These are phyloP conservation scores for Bubalus kerabau DNA, from an alignment of 2,113 vertebrate species.

Conservation along the genomic window DNA sequence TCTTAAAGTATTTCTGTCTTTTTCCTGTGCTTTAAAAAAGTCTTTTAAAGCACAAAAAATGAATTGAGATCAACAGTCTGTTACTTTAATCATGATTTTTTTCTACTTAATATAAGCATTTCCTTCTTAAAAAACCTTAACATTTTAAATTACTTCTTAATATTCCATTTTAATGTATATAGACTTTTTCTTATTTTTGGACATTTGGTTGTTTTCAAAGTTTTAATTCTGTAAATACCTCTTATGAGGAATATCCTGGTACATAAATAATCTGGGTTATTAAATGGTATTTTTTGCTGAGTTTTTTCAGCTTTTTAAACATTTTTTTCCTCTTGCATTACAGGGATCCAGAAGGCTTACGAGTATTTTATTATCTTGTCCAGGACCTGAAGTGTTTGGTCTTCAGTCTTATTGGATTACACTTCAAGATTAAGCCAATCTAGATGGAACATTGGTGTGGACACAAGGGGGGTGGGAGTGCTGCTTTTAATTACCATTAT, in stretches of 20 bases:
- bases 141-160: constrained; percentile 2
- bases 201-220: not conserved
- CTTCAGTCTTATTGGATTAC: constrained; percentile 98
- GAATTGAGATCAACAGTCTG: not conserved
- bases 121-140: not conserved
- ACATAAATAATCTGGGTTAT: not conserved
- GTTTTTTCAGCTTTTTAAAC: constrained; percentile 15
- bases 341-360: constrained; percentile 97
- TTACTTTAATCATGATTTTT: not conserved
- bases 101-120: not conserved
- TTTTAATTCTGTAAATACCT: not conserved
- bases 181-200: not conserved
- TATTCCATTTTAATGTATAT: constrained; percentile 16
- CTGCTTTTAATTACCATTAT: constrained; percentile 57
- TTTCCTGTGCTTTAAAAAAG: not conserved
- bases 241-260: not conserved
- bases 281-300: not conserved
- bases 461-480: constrained; percentile 41
- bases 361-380: constrained; percentile 99
- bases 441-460: constrained; percentile 77
- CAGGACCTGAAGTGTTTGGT: constrained; percentile 99
- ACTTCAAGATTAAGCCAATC: constrained; percentile 99
- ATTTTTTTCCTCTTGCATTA: constrained; percentile 48
- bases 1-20: not conserved
- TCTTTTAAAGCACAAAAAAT: not conserved